Percentiles rank a stretch among this genome's conserved stretches.
These are phyloP conservation scores for Acrocyrtus sp. DNA, from an alignment of 2,888 invertebrate genomes.

Conservation along the genomic window DNA sequence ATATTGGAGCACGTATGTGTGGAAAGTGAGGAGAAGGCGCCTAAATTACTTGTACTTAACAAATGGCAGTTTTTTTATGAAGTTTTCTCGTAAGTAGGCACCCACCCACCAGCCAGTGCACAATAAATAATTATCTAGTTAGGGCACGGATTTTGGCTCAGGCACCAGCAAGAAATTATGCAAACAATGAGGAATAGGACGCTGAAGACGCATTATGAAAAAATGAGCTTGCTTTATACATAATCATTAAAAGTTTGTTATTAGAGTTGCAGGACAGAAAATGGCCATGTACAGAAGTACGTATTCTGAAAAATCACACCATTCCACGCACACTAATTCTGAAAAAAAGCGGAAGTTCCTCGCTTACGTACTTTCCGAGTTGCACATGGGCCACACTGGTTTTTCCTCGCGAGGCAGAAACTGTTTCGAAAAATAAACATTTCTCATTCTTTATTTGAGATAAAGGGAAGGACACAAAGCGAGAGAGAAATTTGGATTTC, in stretches of 20 bases:
- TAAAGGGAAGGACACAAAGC: conserved; percentile 1
- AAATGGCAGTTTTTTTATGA: too few species aligned
- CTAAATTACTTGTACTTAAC: too few species aligned
- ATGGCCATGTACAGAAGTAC: neutral
- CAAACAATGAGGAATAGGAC: conserved; percentile 5
- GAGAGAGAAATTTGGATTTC: conserved; percentile 10
- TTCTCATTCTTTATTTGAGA: conserved; percentile 2
- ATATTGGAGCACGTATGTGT: too few species aligned
- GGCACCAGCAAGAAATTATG: neutral
- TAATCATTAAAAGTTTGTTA: neutral
- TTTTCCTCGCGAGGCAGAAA: conserved; percentile 1
- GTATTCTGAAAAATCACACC: neutral
- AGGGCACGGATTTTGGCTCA: neutral
- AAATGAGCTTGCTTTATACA: neutral
- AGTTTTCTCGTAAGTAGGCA: too few species aligned
- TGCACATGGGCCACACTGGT: neutral
- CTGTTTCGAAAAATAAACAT: conserved; percentile 20
- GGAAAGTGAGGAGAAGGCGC: too few species aligned
- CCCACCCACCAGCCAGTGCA: conserved; percentile 1
- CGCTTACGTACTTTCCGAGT: neutral
- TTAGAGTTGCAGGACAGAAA: too few species aligned
- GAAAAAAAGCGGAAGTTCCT: neutral
- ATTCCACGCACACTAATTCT: too few species aligned
- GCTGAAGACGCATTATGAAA: neutral
- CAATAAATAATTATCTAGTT: conserved; percentile 36